These are phyloP conservation scores for Tupaia chinensis DNA, from an alignment of 2,113 vertebrate genomes.

Conservation along the genomic window DNA sequence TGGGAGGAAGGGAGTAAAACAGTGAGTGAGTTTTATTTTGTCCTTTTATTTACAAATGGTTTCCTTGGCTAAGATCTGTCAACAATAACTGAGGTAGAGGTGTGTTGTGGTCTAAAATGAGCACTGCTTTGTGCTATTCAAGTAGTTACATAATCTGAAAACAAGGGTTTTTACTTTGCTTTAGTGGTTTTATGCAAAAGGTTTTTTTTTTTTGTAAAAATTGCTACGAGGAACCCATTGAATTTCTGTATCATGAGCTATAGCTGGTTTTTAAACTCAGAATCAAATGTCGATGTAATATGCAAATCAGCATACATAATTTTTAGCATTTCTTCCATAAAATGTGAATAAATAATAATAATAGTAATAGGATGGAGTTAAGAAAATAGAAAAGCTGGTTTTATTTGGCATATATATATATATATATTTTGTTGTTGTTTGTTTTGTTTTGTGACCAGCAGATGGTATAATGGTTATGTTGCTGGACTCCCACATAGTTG, in stretches of 20 bases:
- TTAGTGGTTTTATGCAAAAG: background rate
- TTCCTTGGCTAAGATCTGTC: background rate
- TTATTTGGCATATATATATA: no score
- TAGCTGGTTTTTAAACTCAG: background rate
- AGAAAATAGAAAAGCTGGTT: no score
- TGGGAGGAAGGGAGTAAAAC: background rate
- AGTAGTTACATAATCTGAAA: background rate
- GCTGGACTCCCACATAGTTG: no score
- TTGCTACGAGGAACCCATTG: conserved; percentile 6
- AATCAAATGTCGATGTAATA: background rate
- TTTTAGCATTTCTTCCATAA: background rate
- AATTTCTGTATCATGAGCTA: background rate
- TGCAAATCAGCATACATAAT: background rate
- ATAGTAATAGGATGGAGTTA: background rate
- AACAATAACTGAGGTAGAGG: background rate
- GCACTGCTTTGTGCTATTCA: background rate
- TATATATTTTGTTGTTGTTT: no score
- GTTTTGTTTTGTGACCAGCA: no score
- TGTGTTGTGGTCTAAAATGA: conserved; percentile 1
- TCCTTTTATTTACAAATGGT: background rate
- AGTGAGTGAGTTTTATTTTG: background rate
- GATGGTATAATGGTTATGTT: no score
- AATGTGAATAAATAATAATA: background rate
- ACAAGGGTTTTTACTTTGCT: background rate
- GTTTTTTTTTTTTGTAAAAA: background rate